Conservation (phyloP, 1,140 invertebrate species). For the Cecropterus lyciades region DNA sequence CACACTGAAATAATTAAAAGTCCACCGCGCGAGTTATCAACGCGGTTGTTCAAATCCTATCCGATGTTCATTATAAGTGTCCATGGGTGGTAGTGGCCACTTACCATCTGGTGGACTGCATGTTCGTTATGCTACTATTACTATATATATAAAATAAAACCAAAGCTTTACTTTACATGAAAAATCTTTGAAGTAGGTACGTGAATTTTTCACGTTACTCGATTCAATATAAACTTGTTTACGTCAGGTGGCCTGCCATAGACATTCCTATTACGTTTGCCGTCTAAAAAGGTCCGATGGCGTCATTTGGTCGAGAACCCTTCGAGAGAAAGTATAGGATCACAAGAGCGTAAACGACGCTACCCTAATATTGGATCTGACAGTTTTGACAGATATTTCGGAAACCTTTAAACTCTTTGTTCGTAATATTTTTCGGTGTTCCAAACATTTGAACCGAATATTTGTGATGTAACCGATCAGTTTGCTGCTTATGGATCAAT, state of each 20-base stretch:
- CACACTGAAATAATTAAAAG: no score
- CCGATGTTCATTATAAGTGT: no score
- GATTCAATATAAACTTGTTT: slow-evolving; percentile 7
- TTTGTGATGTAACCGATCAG: background rate
- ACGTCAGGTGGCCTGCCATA: slow-evolving; percentile 5
- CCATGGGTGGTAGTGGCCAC: no score
- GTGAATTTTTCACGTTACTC: background rate
- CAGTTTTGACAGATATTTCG: slow-evolving; percentile 18
- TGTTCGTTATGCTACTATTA: no score
- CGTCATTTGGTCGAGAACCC: slow-evolving; percentile 13
- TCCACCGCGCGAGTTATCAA: no score
- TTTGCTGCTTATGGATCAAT: no score
- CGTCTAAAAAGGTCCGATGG: slow-evolving; percentile 18
- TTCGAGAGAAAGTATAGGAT: slow-evolving; percentile 6
- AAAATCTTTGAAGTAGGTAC: no score
- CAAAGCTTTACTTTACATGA: no score
- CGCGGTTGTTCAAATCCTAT: no score
- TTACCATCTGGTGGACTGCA: no score
- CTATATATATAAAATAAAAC: no score
- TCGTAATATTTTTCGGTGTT: background rate
- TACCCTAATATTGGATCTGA: slow-evolving; percentile 7
- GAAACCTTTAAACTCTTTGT: background rate
- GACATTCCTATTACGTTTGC: slow-evolving; percentile 18
- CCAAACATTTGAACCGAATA: background rate
- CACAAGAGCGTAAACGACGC: slow-evolving; percentile 6